Evolutionary conservation across 2,113 vertebrate species (phyloP), one percentile per base, ranked within the genome.

Genomic region (Phyllostomus hastatus): DNA sequence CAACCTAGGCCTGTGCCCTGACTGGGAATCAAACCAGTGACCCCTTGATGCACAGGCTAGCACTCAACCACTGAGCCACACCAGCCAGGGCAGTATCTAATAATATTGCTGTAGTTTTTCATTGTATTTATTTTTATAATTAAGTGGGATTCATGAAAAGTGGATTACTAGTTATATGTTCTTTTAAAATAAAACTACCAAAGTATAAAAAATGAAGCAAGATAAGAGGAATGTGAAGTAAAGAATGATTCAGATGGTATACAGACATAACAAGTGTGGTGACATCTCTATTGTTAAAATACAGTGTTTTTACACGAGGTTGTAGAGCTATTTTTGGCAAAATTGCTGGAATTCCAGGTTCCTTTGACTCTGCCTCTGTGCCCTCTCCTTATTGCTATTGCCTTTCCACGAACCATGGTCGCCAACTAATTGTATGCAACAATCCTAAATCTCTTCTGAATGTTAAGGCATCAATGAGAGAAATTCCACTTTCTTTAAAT

Each of bases 141-240:
- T 64, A 73, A 69, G 73, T 70, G 22, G 10, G 31, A 64, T 72
- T 92, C 59, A 84, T 38, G 20, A 11, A 52, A 87, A 17, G 38
- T 87, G 22, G 17, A 4, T 81, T 86, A 76, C 48, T 95, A 31
- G 38, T 57, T 48, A 31, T n/a, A 83, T 19, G 7, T 76, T 38
- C 20, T 75, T 95, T 52, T 79, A 28, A 78, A 89, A 46, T 52
- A 31, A 72, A 89, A 86, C 43, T 31, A 75, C 64, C 35, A 72
- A 48, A 26, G 17, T 12, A 7, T 70, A 89, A 82, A 86, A 89
- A 54, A 31, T 28, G 22, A 79, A 73, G 61, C 10, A 35, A 66
- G 17, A 54, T 24, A 72, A 94, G 76, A 64, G 3, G 70, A 46
- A 73, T 43, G 33, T 43, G 67, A 84, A 70, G 4, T 26, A 69